A percentile compares a stretch with the other conserved stretches of the same genome.
Evolutionary conservation across 2,113 vertebrate genomes (phyloP).

Genomic region (Saguinus imperator): DNA sequence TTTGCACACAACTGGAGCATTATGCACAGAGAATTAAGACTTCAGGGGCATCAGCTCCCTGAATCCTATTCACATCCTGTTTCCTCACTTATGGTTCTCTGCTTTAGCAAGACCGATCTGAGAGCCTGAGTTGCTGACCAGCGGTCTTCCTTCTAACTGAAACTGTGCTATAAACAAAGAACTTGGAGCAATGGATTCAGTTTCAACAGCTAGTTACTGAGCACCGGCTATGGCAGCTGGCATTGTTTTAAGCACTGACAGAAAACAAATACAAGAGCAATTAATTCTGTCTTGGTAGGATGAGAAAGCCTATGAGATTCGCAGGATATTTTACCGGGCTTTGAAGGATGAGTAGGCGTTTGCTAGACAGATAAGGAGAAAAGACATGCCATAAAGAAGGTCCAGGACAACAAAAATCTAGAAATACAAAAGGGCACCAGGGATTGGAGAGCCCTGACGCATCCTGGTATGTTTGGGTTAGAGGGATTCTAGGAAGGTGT

Average conservation of each 20-base stretch:
- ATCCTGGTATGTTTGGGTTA: not conserved
- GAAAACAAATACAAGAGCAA: not conserved
- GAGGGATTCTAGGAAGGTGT: not conserved
- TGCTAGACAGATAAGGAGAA: not conserved
- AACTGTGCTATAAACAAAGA: not conserved
- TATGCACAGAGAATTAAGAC: not conserved
- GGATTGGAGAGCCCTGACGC: not conserved
- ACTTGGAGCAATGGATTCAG: not conserved
- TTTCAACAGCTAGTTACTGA: not conserved
- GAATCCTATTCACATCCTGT: not conserved
- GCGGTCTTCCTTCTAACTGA: not conserved
- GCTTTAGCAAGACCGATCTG: not conserved
- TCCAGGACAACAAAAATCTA: not conserved
- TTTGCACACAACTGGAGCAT: not conserved
- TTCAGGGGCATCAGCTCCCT: not conserved
- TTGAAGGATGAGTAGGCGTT: slow-evolving; percentile 1
- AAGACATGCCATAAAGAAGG: not conserved
- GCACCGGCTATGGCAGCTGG: not conserved
- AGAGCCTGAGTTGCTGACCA: not conserved
- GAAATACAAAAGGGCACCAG: not conserved
- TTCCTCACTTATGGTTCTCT: not conserved
- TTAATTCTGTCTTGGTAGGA: not conserved
- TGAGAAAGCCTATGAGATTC: not conserved
- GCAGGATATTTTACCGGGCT: not conserved
- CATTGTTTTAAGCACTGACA: not conserved